A percentile compares a stretch with the other conserved stretches of the same genome.
Evolutionary conservation across 2,113 vertebrate species (phyloP).

Genomic region (Trochalopteron elliotii): DNA sequence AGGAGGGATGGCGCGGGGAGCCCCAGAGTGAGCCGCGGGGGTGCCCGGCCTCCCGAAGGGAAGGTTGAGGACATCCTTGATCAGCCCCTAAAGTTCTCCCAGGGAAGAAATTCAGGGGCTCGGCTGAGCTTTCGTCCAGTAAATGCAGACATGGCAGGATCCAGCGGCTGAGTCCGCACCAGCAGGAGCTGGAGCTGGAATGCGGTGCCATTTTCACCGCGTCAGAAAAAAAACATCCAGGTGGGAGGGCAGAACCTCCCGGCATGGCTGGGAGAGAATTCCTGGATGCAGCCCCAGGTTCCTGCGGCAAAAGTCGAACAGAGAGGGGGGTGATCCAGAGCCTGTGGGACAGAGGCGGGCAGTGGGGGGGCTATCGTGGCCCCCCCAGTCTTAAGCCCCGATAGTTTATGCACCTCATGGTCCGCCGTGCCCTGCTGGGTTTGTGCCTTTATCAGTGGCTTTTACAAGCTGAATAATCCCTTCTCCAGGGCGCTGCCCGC

Average conservation of each 20-base stretch:
- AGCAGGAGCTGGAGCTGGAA: not conserved
- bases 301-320: not conserved
- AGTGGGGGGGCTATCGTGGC: not conserved
- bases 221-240: not conserved
- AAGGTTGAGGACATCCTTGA: not conserved
- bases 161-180: not conserved
- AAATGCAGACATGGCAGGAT: not conserved
- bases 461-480: not conserved
- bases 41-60: not conserved
- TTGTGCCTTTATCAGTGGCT: not conserved
- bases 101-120: not conserved
- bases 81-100: not conserved
- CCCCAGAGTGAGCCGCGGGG: not conserved
- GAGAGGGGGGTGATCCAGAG: not conserved
- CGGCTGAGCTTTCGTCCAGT: not conserved
- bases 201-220: slow-evolving; percentile 23
- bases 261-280: not conserved
- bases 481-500: not conserved
- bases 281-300: not conserved
- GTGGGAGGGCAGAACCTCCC: not conserved
- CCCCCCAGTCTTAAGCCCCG: not conserved
- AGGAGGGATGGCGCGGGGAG: not conserved
- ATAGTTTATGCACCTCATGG: not conserved
- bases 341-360: not conserved
- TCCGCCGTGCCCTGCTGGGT: not conserved